Evolutionary conservation across 2,113 vertebrate genomes (phyloP), one percentile per base, ranked within the genome.

Genomic region (Pao palembangensis): DNA sequence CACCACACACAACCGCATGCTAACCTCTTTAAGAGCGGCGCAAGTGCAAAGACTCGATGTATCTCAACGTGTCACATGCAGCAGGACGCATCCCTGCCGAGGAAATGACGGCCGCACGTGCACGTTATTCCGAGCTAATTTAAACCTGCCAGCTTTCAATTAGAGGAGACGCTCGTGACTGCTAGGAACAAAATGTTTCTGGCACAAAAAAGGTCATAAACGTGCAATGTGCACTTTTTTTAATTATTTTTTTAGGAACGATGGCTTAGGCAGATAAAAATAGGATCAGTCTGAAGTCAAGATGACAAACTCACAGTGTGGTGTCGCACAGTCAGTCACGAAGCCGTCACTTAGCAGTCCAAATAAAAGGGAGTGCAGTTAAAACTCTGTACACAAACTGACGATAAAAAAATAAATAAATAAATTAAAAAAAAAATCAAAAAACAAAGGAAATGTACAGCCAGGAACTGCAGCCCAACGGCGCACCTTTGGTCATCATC

Each of bases 371-470:
- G 13, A 12, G 51, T 25, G 63, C 73, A 83, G 69, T 68, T 68
- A 55, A 78, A 34, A 61, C 58, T 85, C 69, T 87, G 71, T 80
- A 81, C 70, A 86, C 28, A 44, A 61, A 58, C 50, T 10, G 51
- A 46, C 67, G 63, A 55, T 58, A 54, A 83, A 64, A 79, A 87
- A 91, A 92, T 92, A 93, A 93, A 93, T 93, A 93, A 93, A 92
- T 89, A 89, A 88, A 58, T 88, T 88, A 89, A 84, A 65, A 80
- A 25, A 55, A 61, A 2, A 8, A n/a, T 47, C 44, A 51, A 19
- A 25, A 58, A 69, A 50, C 4, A 74, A 62, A 43, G 60, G 49
- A 77, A 81, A 58, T 83, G 61, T 90, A 87, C 84, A 88, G 52
- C 64, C 51, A 67, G 59, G 63, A 50, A 5, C 41, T 55, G 19